A percentile compares a stretch with the other conserved stretches of the same genome.
These are phyloP conservation scores for Aphelenchoides fujianensis DNA, from an alignment of 1,140 invertebrate species.

Conservation along the genomic window DNA sequence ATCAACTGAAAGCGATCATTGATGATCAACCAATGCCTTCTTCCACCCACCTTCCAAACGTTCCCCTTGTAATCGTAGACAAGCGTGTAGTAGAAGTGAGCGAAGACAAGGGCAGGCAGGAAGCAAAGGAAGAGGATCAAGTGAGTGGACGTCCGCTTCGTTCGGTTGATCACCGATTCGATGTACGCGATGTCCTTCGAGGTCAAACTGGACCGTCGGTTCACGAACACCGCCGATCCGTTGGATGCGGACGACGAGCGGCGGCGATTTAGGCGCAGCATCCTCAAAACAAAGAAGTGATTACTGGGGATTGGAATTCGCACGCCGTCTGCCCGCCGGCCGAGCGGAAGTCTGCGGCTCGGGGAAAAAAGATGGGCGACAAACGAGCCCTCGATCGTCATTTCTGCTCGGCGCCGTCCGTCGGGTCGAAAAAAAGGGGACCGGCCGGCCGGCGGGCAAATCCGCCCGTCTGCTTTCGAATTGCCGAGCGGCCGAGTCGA, in stretches of 20 bases:
- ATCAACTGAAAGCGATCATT: neutral
- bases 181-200: conserved; percentile 27
- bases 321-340: no score
- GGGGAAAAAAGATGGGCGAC: no score
- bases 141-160: no score
- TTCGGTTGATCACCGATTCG: conserved; percentile 13
- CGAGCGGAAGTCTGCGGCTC: no score
- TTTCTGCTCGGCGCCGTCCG: no score
- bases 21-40: neutral
- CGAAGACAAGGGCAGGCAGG: neutral
- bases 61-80: conserved; percentile 10
- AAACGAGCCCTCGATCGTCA: no score
- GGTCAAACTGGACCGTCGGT: conserved; percentile 26
- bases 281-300: no score
- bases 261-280: conserved; percentile 26
- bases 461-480: no score
- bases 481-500: no score
- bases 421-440: no score
- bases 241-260: conserved; percentile 30
- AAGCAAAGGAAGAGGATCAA: conserved; percentile 20
- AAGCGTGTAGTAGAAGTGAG: conserved; percentile 14
- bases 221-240: neutral
- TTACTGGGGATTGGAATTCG: no score
- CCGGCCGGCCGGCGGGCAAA: no score
- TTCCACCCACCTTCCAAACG: neutral